Evolutionary conservation across 2,113 vertebrate genomes (phyloP).

Genomic region (Crypturellus undulatus): DNA sequence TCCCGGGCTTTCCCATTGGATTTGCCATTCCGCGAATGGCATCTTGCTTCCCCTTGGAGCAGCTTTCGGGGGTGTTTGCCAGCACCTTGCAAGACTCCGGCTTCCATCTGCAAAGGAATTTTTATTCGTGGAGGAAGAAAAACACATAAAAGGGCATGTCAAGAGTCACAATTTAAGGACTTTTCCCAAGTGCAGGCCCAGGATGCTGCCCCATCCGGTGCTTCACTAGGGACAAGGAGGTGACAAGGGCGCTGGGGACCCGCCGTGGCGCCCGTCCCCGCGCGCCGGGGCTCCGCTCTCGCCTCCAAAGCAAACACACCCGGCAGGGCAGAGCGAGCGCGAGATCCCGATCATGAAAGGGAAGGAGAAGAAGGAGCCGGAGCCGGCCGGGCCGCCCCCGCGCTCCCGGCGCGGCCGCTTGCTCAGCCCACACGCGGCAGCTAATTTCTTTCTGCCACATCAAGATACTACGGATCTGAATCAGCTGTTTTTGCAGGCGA

Average conservation of each 20-base stretch:
- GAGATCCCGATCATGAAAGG: neutral
- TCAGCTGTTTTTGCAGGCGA: conserved; percentile 26
- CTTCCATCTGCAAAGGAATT: neutral
- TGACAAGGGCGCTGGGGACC: too few species aligned
- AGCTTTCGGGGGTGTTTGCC: neutral
- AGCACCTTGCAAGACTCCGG: rapidly evolving
- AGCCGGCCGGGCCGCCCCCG: neutral
- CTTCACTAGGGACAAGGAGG: too few species aligned
- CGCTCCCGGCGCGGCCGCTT: neutral
- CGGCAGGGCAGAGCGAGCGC: too few species aligned
- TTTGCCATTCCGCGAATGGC: rapidly evolving
- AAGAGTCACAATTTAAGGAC: neutral
- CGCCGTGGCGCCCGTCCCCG: too few species aligned
- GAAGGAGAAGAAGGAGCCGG: neutral
- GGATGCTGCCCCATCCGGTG: too few species aligned
- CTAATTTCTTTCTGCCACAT: conserved; percentile 45
- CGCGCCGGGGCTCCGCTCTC: too few species aligned
- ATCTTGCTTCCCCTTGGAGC: rapidly evolving
- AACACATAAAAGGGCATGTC: neutral
- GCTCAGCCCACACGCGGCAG: conserved; percentile 9
- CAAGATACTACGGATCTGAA: conserved; percentile 33
- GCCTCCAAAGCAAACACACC: too few species aligned
- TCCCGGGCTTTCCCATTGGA: rapidly evolving
- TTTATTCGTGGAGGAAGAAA: neutral
- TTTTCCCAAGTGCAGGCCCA: neutral